Evolutionary conservation across 1,140 invertebrate species (phyloP).

Genomic region (Drosophila mayri): DNA sequence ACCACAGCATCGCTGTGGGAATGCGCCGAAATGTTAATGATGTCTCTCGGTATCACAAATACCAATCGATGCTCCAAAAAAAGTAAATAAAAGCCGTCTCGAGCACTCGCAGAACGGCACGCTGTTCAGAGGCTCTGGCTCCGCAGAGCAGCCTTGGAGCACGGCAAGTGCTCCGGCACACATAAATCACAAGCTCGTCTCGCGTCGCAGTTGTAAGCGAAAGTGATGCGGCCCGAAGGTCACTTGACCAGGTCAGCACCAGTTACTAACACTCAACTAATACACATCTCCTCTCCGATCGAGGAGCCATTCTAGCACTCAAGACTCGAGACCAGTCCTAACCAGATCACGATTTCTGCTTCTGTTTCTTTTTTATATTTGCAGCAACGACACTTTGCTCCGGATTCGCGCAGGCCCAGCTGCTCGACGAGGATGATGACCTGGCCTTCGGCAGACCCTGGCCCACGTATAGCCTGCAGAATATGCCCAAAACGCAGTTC

Average conservation of each 20-base stretch:
- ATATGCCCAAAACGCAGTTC: conserved; percentile 94
- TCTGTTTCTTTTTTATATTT: conserved; percentile 23
- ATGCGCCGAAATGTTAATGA: conserved; percentile 69
- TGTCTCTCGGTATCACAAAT: conserved; percentile 66
- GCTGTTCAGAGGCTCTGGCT: conserved; percentile 3
- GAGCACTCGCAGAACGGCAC: conserved; percentile 55
- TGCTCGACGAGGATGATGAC: conserved; percentile 74
- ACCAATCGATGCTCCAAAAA: conserved; percentile 63
- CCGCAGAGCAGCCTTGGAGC: conserved; percentile 58
- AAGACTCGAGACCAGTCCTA: conserved; percentile 45
- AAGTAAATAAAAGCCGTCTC: conserved; percentile 43
- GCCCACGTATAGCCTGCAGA: conserved; percentile 91
- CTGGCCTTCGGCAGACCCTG: conserved; percentile 73
- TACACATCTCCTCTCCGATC: conserved; percentile 4
- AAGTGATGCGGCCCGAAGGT: conserved; percentile 72
- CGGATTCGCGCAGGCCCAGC: conserved; percentile 52
- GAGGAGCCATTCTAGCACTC: conserved; percentile 36
- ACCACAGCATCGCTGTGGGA: conserved; percentile 63
- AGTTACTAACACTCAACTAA: conserved; percentile 18
- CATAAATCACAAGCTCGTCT: conserved; percentile 70
- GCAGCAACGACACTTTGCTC: conserved; percentile 61
- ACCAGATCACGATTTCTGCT: conserved; percentile 58
- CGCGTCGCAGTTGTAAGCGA: conserved; percentile 59
- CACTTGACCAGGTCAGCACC: conserved; percentile 50
- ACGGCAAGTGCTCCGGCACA: conserved; percentile 57